Conservation (phyloP, 37 sponge, comb jelly and placozoan genomes). For the Aplysina aerophoba region DNA sequence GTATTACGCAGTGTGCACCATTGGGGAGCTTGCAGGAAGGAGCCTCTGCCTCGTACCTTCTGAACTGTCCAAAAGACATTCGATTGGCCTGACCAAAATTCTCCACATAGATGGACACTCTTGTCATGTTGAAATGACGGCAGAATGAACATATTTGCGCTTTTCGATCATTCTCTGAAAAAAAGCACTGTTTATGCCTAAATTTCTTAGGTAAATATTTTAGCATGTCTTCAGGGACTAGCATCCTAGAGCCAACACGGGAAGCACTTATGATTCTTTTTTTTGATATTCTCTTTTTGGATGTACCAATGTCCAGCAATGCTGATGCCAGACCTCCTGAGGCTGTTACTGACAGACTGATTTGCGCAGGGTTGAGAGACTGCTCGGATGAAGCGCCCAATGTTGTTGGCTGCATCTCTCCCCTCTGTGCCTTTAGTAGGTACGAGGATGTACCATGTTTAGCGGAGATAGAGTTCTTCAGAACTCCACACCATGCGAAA, state of each 20-base stretch:
- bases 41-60: not conserved
- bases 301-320: too few relatives aligned
- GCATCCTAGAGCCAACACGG: not conserved
- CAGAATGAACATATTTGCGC: conserved; percentile 1
- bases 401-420: too few relatives aligned
- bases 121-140: not conserved
- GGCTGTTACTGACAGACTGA: too few relatives aligned
- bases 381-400: too few relatives aligned
- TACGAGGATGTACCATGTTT: too few relatives aligned
- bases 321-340: too few relatives aligned
- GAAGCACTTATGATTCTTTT: too few relatives aligned
- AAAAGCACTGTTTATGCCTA: not conserved
- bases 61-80: not conserved
- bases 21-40: not conserved
- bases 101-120: conserved; percentile 11
- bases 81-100: not conserved
- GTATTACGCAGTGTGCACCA: not conserved
- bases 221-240: not conserved
- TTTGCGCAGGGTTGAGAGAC: too few relatives aligned
- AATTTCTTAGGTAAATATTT: conserved; percentile 23
- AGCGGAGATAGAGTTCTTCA: too few relatives aligned
- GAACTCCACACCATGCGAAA: too few relatives aligned
- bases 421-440: too few relatives aligned
- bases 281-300: too few relatives aligned
- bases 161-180: not conserved